Percentiles rank a stretch among this genome's conserved stretches.
Evolutionary conservation across 2,113 vertebrate species (phyloP).

Genomic region (Sylvilagus bachmani): DNA sequence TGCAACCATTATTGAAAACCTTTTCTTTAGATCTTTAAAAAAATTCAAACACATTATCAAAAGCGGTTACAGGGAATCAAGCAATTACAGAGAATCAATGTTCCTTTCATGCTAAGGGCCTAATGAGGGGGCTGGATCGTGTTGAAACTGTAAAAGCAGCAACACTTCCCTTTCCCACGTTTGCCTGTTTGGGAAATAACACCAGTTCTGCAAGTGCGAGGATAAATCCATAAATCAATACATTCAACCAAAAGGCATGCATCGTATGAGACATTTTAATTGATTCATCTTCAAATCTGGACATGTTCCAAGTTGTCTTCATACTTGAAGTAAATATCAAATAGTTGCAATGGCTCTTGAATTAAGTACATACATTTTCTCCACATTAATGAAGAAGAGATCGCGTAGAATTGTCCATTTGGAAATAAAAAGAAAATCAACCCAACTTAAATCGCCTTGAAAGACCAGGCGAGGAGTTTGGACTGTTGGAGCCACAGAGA

Average conservation of each 20-base stretch:
- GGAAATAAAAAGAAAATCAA: not conserved
- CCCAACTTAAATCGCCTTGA: not conserved
- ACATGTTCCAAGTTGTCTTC: slow-evolving; percentile 70
- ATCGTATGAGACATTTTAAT: slow-evolving; percentile 65
- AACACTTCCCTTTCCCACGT: slow-evolving; percentile 6
- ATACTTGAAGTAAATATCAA: slow-evolving; percentile 72
- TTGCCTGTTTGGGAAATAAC: slow-evolving; percentile 48
- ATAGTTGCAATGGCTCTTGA: slow-evolving; percentile 74
- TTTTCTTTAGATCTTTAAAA: slow-evolving; percentile 66
- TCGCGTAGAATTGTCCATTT: not conserved
- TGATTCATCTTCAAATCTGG: slow-evolving; percentile 40
- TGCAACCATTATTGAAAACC: slow-evolving; percentile 21
- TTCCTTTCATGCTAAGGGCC: not conserved
- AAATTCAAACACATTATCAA: slow-evolving; percentile 60
- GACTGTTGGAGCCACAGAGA: not conserved
- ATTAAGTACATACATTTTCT: not conserved
- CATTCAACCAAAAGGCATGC: slow-evolving; percentile 49
- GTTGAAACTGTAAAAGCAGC: not conserved
- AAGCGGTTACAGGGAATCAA: slow-evolving; percentile 67
- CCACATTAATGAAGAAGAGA: slow-evolving; percentile 3
- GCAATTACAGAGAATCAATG: slow-evolving; percentile 58
- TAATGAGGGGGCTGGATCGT: not conserved
- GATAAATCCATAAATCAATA: slow-evolving; percentile 65
- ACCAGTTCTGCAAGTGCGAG: not conserved
- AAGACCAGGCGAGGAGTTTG: not conserved